Evolutionary conservation across 2,888 invertebrate genomes (phyloP).

Genomic region (Diadromus collaris): DNA sequence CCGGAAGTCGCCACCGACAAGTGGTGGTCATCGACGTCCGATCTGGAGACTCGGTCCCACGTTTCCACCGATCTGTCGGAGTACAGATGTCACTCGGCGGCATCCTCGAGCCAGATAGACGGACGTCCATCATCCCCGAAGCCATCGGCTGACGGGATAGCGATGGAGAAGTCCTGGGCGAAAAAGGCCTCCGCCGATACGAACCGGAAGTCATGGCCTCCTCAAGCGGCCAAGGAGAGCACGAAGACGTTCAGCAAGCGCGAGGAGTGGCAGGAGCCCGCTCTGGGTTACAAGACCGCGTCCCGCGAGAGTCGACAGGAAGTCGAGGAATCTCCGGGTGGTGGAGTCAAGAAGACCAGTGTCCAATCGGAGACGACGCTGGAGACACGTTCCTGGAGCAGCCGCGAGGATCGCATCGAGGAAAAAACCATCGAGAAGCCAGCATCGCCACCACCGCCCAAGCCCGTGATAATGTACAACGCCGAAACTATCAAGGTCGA

Average conservation of each 20-base stretch:
- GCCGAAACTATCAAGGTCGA: conserved; percentile 79
- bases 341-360: conserved; percentile 74
- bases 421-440: conserved; percentile 69
- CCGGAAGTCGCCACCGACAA: conserved; percentile 59
- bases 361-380: conserved; percentile 75
- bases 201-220: conserved; percentile 82
- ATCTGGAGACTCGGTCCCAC: conserved; percentile 73
- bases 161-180: conserved; percentile 87
- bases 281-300: conserved; percentile 73
- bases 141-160: conserved; percentile 84
- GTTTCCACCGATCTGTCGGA: conserved; percentile 76
- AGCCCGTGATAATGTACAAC: conserved; percentile 78
- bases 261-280: conserved; percentile 75
- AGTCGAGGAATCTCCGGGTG: conserved; percentile 72
- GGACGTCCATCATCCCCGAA: conserved; percentile 77
- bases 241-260: conserved; percentile 70
- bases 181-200: conserved; percentile 80
- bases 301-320: conserved; percentile 73
- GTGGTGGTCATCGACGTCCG: conserved; percentile 73
- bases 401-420: conserved; percentile 70
- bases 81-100: conserved; percentile 74
- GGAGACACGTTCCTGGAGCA: conserved; percentile 76
- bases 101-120: conserved; percentile 70
- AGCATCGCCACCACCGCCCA: conserved; percentile 65
- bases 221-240: conserved; percentile 71